Evolutionary conservation across 2,797 vertebrate species (phyloP).

Genomic region (Meda fulgida): DNA sequence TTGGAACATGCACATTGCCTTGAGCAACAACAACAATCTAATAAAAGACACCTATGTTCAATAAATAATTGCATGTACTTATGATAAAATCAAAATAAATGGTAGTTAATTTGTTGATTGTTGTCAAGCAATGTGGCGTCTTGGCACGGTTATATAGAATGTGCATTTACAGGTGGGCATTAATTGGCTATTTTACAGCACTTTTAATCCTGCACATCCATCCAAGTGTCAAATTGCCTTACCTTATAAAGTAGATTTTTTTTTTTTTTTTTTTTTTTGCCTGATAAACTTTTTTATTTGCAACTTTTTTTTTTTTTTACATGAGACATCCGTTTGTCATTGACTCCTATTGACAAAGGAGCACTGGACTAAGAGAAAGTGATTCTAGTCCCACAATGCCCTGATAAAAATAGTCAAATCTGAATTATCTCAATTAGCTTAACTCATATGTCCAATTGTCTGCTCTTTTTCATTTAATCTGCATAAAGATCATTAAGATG

Average conservation of each 20-base stretch:
- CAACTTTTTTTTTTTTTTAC: background rate
- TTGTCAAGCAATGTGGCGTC: background rate
- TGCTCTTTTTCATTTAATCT: background rate
- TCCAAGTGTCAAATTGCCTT: background rate
- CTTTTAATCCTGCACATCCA: background rate
- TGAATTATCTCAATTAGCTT: background rate
- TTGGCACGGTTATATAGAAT: background rate
- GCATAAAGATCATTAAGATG: background rate
- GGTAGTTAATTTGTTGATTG: background rate
- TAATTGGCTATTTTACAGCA: background rate
- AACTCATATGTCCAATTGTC: background rate
- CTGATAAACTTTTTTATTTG: background rate
- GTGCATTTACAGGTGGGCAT: background rate
- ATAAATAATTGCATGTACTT: background rate
- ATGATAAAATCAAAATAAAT: background rate
- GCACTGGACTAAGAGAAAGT: background rate
- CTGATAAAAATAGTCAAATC: background rate
- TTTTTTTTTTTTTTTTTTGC: background rate
- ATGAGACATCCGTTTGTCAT: background rate
- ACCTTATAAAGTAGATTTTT: background rate
- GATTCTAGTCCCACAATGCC: background rate
- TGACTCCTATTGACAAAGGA: background rate
- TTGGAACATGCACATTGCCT: background rate
- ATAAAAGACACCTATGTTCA: background rate
- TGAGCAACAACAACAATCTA: background rate